Evolutionary conservation across 2,888 invertebrate genomes (phyloP).

Genomic region (Elysia crispata): DNA sequence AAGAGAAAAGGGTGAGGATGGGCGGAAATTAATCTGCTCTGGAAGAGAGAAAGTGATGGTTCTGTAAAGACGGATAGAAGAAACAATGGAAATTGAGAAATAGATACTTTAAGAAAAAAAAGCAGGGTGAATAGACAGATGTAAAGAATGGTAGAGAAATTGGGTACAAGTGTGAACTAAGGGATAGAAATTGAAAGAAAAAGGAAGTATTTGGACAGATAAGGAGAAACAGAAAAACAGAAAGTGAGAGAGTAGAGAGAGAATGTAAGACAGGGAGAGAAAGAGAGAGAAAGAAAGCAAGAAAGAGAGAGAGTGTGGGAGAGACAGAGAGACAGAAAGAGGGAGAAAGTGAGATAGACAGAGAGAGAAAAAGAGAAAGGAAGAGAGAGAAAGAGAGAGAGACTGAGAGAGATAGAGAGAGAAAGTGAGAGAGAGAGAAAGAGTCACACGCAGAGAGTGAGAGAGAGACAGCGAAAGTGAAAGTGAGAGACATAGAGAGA

Average conservation of each 20-base stretch:
- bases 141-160: neutral
- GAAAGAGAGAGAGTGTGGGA: constrained; percentile 5
- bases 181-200: neutral
- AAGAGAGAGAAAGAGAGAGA: constrained; percentile 28
- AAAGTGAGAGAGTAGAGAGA: constrained; percentile 23
- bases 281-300: neutral
- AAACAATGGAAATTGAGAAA: too few relatives aligned
- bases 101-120: too few relatives aligned
- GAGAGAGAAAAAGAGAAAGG: constrained; percentile 23
- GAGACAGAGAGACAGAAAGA: neutral
- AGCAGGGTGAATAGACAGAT: too few relatives aligned
- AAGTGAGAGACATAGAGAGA: constrained; percentile 19
- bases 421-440: constrained; percentile 19
- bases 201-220: neutral
- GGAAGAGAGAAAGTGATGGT: too few relatives aligned
- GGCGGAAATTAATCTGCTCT: too few relatives aligned
- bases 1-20: too few relatives aligned
- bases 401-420: constrained; percentile 29
- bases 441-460: constrained; percentile 33
- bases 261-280: neutral
- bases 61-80: too few relatives aligned
- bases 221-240: constrained; percentile 35
- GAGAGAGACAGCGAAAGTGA: constrained; percentile 29
- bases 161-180: too few relatives aligned
- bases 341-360: constrained; percentile 23